These are phyloP conservation scores for Palythoa grandis DNA, from an alignment of 92 coral and sea anemone genomes.

Conservation along the genomic window DNA sequence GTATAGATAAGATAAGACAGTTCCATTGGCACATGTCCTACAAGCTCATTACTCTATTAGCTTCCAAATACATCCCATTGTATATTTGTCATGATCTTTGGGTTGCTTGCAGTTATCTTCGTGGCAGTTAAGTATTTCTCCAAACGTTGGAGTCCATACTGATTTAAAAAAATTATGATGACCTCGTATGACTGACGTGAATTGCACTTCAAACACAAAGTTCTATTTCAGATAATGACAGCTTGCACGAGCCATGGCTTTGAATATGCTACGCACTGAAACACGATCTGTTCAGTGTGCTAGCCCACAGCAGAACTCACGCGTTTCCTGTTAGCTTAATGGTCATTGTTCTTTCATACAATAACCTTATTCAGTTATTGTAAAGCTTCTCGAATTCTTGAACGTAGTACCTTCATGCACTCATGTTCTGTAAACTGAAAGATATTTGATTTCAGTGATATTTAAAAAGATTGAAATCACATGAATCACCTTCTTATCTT, in stretches of 20 bases:
- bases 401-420: background rate
- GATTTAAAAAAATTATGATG: slow-evolving; percentile 49
- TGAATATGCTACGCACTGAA: background rate
- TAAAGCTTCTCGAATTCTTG: background rate
- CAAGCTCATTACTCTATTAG: background rate
- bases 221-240: slow-evolving; percentile 42
- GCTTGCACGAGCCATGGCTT: slow-evolving; percentile 55
- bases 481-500: background rate
- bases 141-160: slow-evolving; percentile 53
- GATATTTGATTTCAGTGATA: background rate
- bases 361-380: background rate
- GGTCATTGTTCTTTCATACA: background rate
- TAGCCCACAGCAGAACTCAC: background rate
- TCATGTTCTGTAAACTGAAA: background rate
- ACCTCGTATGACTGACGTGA: slow-evolving; percentile 60
- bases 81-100: background rate
- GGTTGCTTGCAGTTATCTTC: background rate
- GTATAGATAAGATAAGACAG: background rate
- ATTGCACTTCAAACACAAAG: slow-evolving; percentile 63
- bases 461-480: background rate
- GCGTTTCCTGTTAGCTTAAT: background rate
- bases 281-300: slow-evolving; percentile 23
- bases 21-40: background rate
- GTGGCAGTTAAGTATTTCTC: background rate
- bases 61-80: background rate